Base-by-base conservation (phyloP, 2,113 vertebrate species). In the Ivindomyrus marchei region DNA sequence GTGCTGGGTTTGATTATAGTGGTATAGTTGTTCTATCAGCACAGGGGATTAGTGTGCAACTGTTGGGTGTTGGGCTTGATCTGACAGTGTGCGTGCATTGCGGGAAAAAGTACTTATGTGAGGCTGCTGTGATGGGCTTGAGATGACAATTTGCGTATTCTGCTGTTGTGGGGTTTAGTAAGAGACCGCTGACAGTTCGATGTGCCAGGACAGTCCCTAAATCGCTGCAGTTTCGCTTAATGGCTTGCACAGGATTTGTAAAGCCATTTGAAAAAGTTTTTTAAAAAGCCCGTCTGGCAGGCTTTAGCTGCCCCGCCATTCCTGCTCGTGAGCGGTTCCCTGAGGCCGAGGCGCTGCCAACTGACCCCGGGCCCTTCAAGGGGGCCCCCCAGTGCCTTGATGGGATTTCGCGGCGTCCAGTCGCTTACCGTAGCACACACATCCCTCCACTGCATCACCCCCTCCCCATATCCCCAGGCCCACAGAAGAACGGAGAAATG, bases 331-430 rank as follows among this genome's bases (percentile, higher is more conserved):
- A 77, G 85, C 77, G 47, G 47, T 70, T 66, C 88, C 80, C 91
- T 31, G 88, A 91, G 91, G 89, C 92, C 85, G 49, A 3, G 31
- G 49, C 50, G 6, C 27, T 39, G n/a, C 13, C 17, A 17, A 13
- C 27, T 87, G 49, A 31, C 86, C 50, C 46, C 11, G 27, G 92
- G 92, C 90, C 92, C 88, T 91, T 90, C 90, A 1, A 91, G 85
- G 58, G 91, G 88, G 49, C 49, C 91, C 49, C 91, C 89, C 85
- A 93, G 93, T 92, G 93, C 92, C 90, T 94, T 95, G 94, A 95
- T 94, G 92, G 94, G 93, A 95, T 95, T 96, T 95, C 90, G 93
- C 90, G 93, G 92, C 90, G 91, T 91, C 89, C 85, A 93, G 92
- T 92, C 93, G 91, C 90, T 92, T 94, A 90, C 74, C 93, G 93